These are phyloP conservation scores for Tyrannus savana DNA, from an alignment of 2,113 vertebrate species.

Conservation along the genomic window DNA sequence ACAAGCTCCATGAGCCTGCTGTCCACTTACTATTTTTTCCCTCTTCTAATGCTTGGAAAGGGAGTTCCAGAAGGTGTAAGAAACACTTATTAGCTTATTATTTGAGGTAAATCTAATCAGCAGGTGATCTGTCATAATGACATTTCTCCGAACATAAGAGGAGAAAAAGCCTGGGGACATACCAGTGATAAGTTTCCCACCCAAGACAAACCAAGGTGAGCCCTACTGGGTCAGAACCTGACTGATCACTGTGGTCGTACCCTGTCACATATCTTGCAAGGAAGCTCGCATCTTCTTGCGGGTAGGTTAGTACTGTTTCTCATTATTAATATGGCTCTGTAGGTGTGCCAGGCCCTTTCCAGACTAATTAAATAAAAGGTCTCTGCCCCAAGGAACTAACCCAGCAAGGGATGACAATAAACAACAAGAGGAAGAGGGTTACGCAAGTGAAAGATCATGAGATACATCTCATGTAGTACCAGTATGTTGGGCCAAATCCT, in stretches of 20 bases:
- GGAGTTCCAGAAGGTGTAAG: slow-evolving; percentile 32
- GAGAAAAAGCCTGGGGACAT: not conserved
- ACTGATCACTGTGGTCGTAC: not conserved
- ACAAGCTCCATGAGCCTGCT: not conserved
- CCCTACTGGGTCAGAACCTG: not conserved
- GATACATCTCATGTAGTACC: slow-evolving; percentile 61
- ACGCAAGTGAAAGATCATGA: slow-evolving; percentile 56
- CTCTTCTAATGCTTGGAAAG: not conserved
- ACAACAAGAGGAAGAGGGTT: slow-evolving; percentile 65
- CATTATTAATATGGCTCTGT: slow-evolving; percentile 63
- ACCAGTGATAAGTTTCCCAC: not conserved
- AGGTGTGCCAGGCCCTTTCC: slow-evolving; percentile 60
- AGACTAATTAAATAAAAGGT: slow-evolving; percentile 67
- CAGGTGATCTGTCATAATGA: not conserved
- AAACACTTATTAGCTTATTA: slow-evolving; percentile 18
- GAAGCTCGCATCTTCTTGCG: slow-evolving; percentile 44
- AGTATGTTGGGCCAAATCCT: slow-evolving; percentile 63
- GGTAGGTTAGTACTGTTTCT: slow-evolving; percentile 55
- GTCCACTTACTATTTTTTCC: slow-evolving; percentile 5
- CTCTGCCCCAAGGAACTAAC: slow-evolving; percentile 67
- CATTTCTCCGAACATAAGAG: not conserved
- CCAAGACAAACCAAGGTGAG: not conserved
- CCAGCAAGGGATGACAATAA: slow-evolving; percentile 59
- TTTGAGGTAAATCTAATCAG: slow-evolving; percentile 52
- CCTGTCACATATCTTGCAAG: slow-evolving; percentile 12